Evolutionary conservation across 2,888 invertebrate genomes (phyloP).

Genomic region (Platycheirus rosarum): DNA sequence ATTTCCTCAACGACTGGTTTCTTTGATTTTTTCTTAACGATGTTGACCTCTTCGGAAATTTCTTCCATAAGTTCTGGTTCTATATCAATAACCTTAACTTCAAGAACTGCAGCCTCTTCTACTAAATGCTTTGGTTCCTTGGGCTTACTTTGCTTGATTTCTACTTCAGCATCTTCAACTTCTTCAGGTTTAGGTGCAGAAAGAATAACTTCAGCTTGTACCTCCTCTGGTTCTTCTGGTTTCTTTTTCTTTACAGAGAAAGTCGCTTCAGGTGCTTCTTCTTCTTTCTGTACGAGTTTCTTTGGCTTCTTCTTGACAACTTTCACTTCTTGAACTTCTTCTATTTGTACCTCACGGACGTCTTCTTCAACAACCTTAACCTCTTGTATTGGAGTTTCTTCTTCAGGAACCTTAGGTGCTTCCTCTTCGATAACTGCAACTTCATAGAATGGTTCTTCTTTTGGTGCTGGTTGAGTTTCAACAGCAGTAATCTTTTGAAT

Average conservation of each 20-base stretch:
- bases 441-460: conserved; percentile 47
- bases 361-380: conserved; percentile 67
- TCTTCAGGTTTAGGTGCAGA: conserved; percentile 55
- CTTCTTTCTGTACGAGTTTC: conserved; percentile 65
- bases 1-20: conserved; percentile 71
- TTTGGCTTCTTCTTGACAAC: conserved; percentile 75
- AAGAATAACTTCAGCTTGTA: conserved; percentile 57
- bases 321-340: conserved; percentile 72
- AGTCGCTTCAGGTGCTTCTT: conserved; percentile 75
- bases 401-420: conserved; percentile 30
- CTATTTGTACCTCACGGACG: conserved; percentile 68
- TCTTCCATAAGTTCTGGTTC: conserved; percentile 75
- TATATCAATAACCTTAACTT: conserved; percentile 78
- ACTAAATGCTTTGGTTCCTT: conserved; percentile 40
- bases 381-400: conserved; percentile 44
- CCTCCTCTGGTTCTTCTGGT: conserved; percentile 74
- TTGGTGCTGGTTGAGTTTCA: conserved; percentile 56
- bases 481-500: conserved; percentile 51
- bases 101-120: conserved; percentile 75
- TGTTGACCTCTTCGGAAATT: conserved; percentile 74
- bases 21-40: conserved; percentile 64
- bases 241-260: conserved; percentile 77
- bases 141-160: conserved; percentile 49
- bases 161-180: conserved; percentile 48
- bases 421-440: conserved; percentile 48